Base-by-base conservation (phyloP, 64 coral and sea anemone species). In the Porites australiensis region DNA sequence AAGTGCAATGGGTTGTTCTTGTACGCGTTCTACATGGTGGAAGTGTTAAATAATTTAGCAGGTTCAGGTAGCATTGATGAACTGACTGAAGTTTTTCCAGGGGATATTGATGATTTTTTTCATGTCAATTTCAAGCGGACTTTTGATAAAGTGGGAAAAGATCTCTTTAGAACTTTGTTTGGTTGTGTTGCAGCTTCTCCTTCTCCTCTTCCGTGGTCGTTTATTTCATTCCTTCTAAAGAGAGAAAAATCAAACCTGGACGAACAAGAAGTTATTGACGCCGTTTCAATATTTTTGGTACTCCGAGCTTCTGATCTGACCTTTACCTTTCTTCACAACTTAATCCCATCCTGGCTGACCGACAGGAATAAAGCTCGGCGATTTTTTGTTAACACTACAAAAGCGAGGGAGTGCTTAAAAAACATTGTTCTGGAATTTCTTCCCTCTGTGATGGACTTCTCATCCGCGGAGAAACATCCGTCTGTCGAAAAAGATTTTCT, bases 341-440 rank as follows among this genome's bases (percentile, higher is more conserved):
- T 92, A 20, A 77, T 92, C 8, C 90, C 90, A 16, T 27, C 67
- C 10, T 92, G 90, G 90, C 75, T 92, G 10, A 78, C 73, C 48
- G 13, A 78, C 22, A 44, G 47, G 58, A 19, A 86, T 4, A 74
- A 66, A 77, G 79, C 82, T 86, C 90, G 90, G 6, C 73, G 27
- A 54, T 74, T 57, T 27, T 86, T 92, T 73, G 66, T 92, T 13
- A 80, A 92, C 80, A 83, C 14, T 21, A 52, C n/a, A 3, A 51
- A 72, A 16, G 90, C 90, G 54, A 8, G 16, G 9, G 13, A 77
- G 22, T 66, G 51, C 55, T 65, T 92, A 16, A 86, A 54, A 18
- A 16, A 65, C 4, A 22, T 92, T 66, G 76, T 92, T 18, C 13
- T 13, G 19, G 49, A 46, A 22, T 20, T 69, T 49, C 43, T 93